These are phyloP conservation scores for Macropodus opercularis DNA, from an alignment of 2,797 vertebrate species.

Conservation along the genomic window DNA sequence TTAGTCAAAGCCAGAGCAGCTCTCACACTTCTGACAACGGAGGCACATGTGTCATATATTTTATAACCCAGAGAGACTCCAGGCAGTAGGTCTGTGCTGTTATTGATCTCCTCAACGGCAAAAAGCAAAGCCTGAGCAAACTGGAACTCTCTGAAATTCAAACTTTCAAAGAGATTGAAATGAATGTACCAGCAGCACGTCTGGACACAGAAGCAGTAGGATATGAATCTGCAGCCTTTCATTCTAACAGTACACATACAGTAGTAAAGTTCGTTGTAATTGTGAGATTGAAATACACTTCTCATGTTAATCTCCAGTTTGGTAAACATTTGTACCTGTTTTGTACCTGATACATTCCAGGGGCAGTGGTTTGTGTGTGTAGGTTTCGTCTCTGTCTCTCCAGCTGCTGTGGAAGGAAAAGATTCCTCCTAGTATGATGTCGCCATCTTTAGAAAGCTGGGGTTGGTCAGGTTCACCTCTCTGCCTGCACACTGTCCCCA, in stretches of 20 bases:
- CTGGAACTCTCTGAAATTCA: conserved; percentile 79
- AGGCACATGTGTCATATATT: conserved; percentile 74
- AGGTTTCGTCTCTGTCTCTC: conserved; percentile 58
- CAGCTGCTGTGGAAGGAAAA: conserved; percentile 80
- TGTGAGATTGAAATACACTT: no score
- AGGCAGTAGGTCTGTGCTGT: conserved; percentile 73
- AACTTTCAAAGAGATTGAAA: conserved; percentile 48
- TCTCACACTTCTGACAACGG: conserved; percentile 62
- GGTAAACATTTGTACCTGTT: no score
- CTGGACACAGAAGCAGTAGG: no score
- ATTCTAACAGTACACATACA: no score
- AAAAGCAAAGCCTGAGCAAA: conserved; percentile 76
- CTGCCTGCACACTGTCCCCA: conserved; percentile 55
- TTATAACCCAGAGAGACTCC: conserved; percentile 72
- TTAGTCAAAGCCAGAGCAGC: conserved; percentile 72
- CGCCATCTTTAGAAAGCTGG: conserved; percentile 72
- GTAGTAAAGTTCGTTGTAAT: no score
- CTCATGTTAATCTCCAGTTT: no score
- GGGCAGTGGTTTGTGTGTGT: conserved; percentile 55
- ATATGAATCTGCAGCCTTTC: no score
- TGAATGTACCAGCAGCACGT: no score
- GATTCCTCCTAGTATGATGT: conserved; percentile 76
- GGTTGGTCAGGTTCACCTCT: conserved; percentile 65
- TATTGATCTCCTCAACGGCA: conserved; percentile 80
- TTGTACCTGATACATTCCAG: conserved; percentile 63